Conservation (phyloP, 2,113 vertebrate genomes). For the Centropus bengalensis region DNA sequence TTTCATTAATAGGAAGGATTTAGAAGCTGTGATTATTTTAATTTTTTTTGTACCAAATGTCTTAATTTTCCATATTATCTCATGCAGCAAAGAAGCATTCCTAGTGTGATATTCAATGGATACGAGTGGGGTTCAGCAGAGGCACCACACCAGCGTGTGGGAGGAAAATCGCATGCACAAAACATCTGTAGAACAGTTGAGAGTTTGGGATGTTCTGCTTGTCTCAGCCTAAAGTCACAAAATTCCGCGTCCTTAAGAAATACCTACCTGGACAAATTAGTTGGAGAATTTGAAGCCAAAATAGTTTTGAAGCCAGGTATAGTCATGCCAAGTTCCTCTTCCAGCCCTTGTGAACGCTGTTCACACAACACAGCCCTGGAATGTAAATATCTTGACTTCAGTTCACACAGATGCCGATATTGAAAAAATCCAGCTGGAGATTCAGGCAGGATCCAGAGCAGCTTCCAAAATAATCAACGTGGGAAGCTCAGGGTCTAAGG, state of each 20-base stretch:
- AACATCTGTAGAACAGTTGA: slow-evolving; percentile 58
- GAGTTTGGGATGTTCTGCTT: slow-evolving; percentile 73
- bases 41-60: background rate
- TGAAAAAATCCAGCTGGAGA: slow-evolving; percentile 83
- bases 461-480: slow-evolving; percentile 77
- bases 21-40: background rate
- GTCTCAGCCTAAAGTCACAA: slow-evolving; percentile 65
- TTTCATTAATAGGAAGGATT: background rate
- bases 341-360: background rate
- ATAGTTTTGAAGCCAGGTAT: slow-evolving; percentile 80
- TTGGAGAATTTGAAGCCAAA: slow-evolving; percentile 73
- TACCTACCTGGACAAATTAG: slow-evolving; percentile 69
- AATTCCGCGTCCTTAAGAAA: slow-evolving; percentile 69
- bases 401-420: slow-evolving; percentile 65
- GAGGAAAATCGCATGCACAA: background rate
- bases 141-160: background rate
- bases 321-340: background rate
- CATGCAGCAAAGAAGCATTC: slow-evolving; percentile 57
- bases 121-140: slow-evolving; percentile 7
- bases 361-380: background rate
- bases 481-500: slow-evolving; percentile 48
- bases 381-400: background rate
- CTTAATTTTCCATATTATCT: background rate
- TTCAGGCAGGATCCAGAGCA: slow-evolving; percentile 79
- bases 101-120: slow-evolving; percentile 51